Percentiles rank a stretch among this genome's conserved stretches.
phyloP scores from a whole-genome alignment of 2,113 vertebrate species.

The Phylloscopus whistleri region DNA sequence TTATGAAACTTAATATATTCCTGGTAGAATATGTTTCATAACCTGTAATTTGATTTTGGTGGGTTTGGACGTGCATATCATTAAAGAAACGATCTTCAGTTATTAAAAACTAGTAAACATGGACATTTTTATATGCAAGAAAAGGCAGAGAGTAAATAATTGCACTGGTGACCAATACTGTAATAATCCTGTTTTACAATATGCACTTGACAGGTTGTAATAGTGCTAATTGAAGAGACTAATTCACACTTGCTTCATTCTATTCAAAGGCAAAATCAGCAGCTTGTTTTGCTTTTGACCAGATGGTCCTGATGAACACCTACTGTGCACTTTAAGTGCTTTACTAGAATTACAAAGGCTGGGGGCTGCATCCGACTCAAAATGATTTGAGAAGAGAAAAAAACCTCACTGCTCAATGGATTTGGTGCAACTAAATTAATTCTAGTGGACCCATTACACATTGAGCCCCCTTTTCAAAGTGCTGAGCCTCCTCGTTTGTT shows the following conservation, averaged over 20 bases:
- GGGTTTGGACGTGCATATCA: slow-evolving; percentile 64
- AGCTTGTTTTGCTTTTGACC: slow-evolving; percentile 92
- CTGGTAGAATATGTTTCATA: slow-evolving; percentile 54
- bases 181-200: slow-evolving; percentile 90
- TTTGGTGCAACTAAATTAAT: slow-evolving; percentile 88
- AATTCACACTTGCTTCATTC: slow-evolving; percentile 90
- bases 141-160: slow-evolving; percentile 85
- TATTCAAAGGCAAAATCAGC: slow-evolving; percentile 86
- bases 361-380: slow-evolving; percentile 87
- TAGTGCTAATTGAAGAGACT: slow-evolving; percentile 99
- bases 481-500: slow-evolving; percentile 85
- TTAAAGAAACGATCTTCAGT: slow-evolving; percentile 70
- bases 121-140: slow-evolving; percentile 83
- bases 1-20: slow-evolving; percentile 47
- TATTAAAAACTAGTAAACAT: slow-evolving; percentile 78
- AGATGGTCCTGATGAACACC: slow-evolving; percentile 99
- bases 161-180: slow-evolving; percentile 88
- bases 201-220: slow-evolving; percentile 95
- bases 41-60: slow-evolving; percentile 60
- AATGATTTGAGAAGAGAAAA: slow-evolving; percentile 83
- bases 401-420: slow-evolving; percentile 80
- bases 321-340: slow-evolving; percentile 99
- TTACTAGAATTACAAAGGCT: slow-evolving; percentile 99
- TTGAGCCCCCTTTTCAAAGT: slow-evolving; percentile 86
- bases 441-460: slow-evolving; percentile 86